Evolutionary conservation across 2,888 invertebrate species (phyloP), one percentile per base, ranked within the genome.

Genomic region (Griposia aprilina): DNA sequence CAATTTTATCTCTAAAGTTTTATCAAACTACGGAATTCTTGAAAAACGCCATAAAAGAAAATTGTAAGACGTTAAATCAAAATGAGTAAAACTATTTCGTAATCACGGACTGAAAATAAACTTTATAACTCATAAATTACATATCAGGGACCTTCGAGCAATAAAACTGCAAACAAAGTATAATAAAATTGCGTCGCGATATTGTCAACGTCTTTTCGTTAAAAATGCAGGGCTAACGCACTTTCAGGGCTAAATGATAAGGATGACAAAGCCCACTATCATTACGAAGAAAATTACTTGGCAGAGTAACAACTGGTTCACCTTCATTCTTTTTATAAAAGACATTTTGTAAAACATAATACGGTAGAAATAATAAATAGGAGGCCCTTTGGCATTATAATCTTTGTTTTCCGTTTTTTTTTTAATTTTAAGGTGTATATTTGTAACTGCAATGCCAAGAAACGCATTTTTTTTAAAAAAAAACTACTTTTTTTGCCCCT

Each of bases 211-310:
- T 90, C 90, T 91, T 88, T 90, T 89, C 82, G 88, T 90, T 93
- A 92, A 93, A 94, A 94, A 94, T 90, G 89, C 91, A 87, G 90
- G 94, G 94, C 91, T 90, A 95, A 94, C 85, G 95, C 84, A 93
- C 96, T 90, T 94, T 96, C 96, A 96, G 94, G 96, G 96, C 93
- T 93, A 86, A 8, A 41, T 88, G 94, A 94, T 94, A 94, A 94
- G 90, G 85, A 88, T 89, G 87, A 93, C 93, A 94, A 94, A 93
- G 94, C 88, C 78, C 84, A 81, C 84, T 93, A 93, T 94, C 93
- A 91, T 85, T 88, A 75, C 82, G 89, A 91, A 92, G 89, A 90
- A 79, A 90, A 91, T 90, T 84, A 86, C 87, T 88, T 85, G 85
- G 77, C 84, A 83, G 82, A 80, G 72, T 59, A 66, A 77, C 76